These are phyloP conservation scores for Apogon talboti DNA, from an alignment of 2,797 vertebrate species.

Conservation along the genomic window DNA sequence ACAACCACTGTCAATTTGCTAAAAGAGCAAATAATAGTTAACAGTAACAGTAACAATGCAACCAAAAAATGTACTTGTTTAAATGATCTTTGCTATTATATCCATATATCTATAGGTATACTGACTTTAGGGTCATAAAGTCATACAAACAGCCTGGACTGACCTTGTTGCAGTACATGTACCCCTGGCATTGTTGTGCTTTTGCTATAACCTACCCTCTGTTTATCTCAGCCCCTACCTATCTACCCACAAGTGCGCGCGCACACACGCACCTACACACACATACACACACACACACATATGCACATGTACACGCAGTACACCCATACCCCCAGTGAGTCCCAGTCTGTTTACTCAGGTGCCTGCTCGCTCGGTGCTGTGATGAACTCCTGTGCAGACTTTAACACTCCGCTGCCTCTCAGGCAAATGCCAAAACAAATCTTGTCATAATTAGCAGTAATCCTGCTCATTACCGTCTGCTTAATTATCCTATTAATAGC, in stretches of 20 bases:
- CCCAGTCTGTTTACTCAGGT: constrained; percentile 85
- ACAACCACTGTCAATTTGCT: background rate
- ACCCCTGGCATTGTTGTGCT: constrained; percentile 47
- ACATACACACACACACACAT: background rate
- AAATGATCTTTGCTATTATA: too few relatives aligned
- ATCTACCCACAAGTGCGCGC: background rate
- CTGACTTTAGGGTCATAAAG: constrained; percentile 1
- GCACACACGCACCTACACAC: constrained; percentile 18
- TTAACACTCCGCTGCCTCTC: constrained; percentile 93
- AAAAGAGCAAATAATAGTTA: background rate
- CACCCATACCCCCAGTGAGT: constrained; percentile 61
- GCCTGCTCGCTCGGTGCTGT: constrained; percentile 84
- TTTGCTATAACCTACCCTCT: constrained; percentile 49
- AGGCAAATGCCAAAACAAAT: constrained; percentile 99
- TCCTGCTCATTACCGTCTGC: constrained; percentile 98
- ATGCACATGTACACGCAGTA: constrained; percentile 34
- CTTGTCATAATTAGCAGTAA: constrained; percentile 99
- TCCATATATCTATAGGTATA: background rate
- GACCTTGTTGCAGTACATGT: constrained; percentile 8
- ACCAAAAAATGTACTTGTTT: too few relatives aligned
- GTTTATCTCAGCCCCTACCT: constrained; percentile 27
- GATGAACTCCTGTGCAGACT: constrained; percentile 94
- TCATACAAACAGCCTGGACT: constrained; percentile 20
- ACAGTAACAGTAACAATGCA: too few relatives aligned
- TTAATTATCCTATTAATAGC: constrained; percentile 99